Evolutionary conservation across 2,797 vertebrate genomes (phyloP), one percentile per base, ranked within the genome.

Genomic region (Toxotes lorentzi): DNA sequence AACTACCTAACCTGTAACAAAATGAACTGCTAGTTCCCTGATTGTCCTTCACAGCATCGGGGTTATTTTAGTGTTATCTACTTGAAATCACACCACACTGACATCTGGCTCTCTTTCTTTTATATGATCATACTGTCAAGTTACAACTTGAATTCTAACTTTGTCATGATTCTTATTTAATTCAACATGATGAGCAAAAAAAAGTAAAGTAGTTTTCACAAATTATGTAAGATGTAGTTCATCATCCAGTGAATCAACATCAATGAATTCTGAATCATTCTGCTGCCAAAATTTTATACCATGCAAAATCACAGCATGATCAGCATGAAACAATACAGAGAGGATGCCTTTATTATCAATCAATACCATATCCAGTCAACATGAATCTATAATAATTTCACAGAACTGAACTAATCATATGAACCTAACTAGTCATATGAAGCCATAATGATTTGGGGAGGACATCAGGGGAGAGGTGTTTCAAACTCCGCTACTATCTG

Each of bases 381-480:
- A 45, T 9, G 40, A 70, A 47, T 60, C 23, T 43, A 38, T 32
- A 58, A 47, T 23, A 23, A 38, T 24, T 21, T 41, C 23, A 43
- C n/a, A 45, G 34, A 76, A 16, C 23, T 63, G 2, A 34, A 47
- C 35, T 6, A 12, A 48, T 59, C 24, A 41, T 56, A 45, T 53
- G 21, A 60, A 50, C 4, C 2, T 16, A 9, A 40, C 23, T 32
- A 17, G 5, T n/a, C n/a, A 65, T 34, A 56, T 56, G 4, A 63
- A 34, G 27, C n/a, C 19, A 53, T 41, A 66, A 41, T 48, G 16
- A 57, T 82, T 53, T 62, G 5, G 10, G 12, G 27, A 74, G 5
- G 24, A 7, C 14, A 13, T 23, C 11, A 41, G 4, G 17, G 2
- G 1, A 64, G 34, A 35, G 24, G 30, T 53, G 13, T 51, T 61